Base-by-base conservation (phyloP, 1,140 invertebrate species). In the Drosophila insularis region DNA sequence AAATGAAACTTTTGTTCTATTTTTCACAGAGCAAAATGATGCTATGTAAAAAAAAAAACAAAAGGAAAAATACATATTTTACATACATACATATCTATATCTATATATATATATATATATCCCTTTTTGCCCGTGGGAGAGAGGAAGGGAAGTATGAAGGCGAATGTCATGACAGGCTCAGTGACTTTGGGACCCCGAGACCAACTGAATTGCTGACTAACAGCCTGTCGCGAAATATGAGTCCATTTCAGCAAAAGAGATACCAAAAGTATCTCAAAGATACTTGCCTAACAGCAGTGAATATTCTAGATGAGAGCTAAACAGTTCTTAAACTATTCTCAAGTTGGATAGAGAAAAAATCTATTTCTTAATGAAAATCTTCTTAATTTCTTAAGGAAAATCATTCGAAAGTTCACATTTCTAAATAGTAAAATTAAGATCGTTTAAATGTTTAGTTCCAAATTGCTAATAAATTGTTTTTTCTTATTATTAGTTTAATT, bases 1-100 rank as follows among this genome's bases (percentile, higher is more conserved):
- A 35, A 90, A 89, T 85, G 87, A 90, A 82, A 90, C 78, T 89
- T 89, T 89, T 89, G 86, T 89, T 89, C 85, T 89, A 89, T 89
- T 89, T 81, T 76, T 66, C 74, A 66, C 73, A 55, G 63, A 85
- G 74, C 78, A 81, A 86, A 85, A 87, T 86, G 75, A 84, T 78
- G 43, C 43, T 46, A 46, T 46, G 43, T 82, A 82, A 89, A 86
- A 73, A 64, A 64, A 86, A 84, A 84, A 80, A 66, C 68, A 55
- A 81, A 72, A 85, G 71, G 76, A 40, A 14, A 46, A 46, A 19
- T 14, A 46, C 7, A 46, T 46, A 46, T 27, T 27, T 5, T 27
- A 5, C 27, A 6, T 46, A 46, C 43, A 62, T 53, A 63, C 13
- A 56, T 32, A 32, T 55, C 1, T 58, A 13, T 58, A 35, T 32